Base-by-base conservation (phyloP, 2,113 vertebrate species). In the Oncorhynchus tshawytscha region DNA sequence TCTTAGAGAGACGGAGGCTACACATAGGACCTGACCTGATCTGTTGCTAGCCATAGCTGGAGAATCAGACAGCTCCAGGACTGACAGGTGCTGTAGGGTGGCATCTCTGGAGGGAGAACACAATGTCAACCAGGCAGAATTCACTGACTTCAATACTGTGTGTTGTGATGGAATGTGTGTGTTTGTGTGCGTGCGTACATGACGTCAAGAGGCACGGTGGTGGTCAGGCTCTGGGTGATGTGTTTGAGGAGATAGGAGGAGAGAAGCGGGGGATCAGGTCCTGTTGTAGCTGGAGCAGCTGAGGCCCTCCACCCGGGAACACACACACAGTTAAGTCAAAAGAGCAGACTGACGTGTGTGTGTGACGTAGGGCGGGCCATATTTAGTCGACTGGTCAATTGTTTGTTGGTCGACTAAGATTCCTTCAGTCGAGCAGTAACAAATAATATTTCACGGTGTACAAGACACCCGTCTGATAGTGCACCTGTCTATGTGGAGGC, bases 41-140 rank as follows among this genome's bases (percentile, higher is more conserved):
- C 85, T 93, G 79, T 87, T 91, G 72, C 89, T 78, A 2, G 89
- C 85, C 31, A 92, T 15, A 25, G 87, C n/a, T 1, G 93, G 88
- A 0, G 94, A 92, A 88, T 99, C 97, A 0, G 94, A 95, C 74
- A 99, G 88, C 88, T 98, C 94, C 92, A 98, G 74, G 34, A 96
- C 96, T 0, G 96, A 96, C 8, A 99, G 91, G 84, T 98, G 96
- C 89, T 98, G 97, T 79, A 99, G 93, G 80, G 98, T 98, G 4
- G 95, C 96, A 18, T 99, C 96, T 82, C 97, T 99, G 71, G 70
- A 75, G 84, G 72, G 81, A 45, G 73, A 82, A 60, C 16, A 78
- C 22, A 72, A 45, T 6, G n/a, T 29, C 18, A 65, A 74, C 31
- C n/a, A 39, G 51, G 49, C 15, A 4, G 7, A 15, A 18, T 22